Evolutionary conservation across 2,113 vertebrate species (phyloP).

Genomic region (Podarcis cretensis): DNA sequence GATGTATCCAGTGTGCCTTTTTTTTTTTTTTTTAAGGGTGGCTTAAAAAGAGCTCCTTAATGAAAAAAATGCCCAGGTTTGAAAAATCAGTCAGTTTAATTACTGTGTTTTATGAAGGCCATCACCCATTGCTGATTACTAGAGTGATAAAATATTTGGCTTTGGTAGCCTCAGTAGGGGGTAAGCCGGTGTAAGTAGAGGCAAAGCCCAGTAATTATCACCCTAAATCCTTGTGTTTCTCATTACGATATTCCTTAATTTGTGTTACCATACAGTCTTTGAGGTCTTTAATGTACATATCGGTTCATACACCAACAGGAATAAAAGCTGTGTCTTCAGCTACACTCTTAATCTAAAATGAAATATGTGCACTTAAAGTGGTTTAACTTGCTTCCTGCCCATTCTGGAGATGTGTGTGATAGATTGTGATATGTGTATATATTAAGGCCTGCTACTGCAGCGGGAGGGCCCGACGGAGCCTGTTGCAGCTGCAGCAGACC

Average conservation of each 20-base stretch:
- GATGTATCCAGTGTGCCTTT: constrained; percentile 19
- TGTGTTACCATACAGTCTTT: constrained; percentile 51
- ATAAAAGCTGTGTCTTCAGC: background rate
- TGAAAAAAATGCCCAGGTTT: constrained; percentile 71
- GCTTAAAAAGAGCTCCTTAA: constrained; percentile 63
- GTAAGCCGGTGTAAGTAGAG: constrained; percentile 63
- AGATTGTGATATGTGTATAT: background rate
- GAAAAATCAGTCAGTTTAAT: constrained; percentile 74
- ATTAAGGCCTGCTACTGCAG: too few species aligned
- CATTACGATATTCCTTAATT: constrained; percentile 74
- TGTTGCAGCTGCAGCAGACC: too few species aligned
- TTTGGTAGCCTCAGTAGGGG: constrained; percentile 67
- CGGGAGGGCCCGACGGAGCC: too few species aligned
- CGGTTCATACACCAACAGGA: constrained; percentile 23
- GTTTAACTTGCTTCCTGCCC: too few species aligned
- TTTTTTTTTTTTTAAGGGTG: constrained; percentile 28
- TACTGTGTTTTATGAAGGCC: constrained; percentile 73
- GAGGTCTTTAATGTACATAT: constrained; percentile 55
- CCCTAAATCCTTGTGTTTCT: constrained; percentile 74
- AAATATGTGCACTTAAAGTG: too few species aligned
- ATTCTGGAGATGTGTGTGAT: background rate
- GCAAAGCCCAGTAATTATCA: constrained; percentile 69
- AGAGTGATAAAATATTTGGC: constrained; percentile 67
- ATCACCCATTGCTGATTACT: constrained; percentile 67
- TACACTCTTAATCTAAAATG: background rate